Evolutionary conservation across 2,797 vertebrate species (phyloP).

Genomic region (Amazona finschi): DNA sequence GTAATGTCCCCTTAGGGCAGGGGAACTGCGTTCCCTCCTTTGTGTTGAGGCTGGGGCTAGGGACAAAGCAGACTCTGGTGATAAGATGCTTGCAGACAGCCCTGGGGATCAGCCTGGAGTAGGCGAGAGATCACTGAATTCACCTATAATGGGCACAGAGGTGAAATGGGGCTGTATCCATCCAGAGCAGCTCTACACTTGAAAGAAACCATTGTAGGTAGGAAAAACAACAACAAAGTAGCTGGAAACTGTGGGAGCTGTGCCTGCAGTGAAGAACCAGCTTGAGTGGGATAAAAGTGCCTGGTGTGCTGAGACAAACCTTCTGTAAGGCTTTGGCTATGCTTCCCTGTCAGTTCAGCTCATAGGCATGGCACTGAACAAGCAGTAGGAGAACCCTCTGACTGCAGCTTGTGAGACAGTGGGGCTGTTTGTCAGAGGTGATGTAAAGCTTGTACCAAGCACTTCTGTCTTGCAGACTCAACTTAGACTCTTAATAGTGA

Average conservation of each 20-base stretch:
- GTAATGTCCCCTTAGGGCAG: neutral
- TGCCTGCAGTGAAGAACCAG: neutral
- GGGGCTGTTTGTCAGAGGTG: neutral
- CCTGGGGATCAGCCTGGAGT: neutral
- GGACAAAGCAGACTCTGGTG: neutral
- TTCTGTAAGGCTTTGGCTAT: neutral
- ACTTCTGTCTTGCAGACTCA: neutral
- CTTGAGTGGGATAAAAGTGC: neutral
- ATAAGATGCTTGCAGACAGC: neutral
- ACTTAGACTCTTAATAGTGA: neutral
- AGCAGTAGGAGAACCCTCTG: neutral
- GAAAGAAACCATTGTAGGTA: neutral
- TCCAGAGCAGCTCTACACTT: neutral
- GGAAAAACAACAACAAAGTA: accelerated
- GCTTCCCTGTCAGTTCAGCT: neutral
- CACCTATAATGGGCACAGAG: neutral
- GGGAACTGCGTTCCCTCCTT: neutral
- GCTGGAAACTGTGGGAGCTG: neutral
- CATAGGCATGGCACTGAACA: neutral
- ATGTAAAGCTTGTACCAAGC: neutral
- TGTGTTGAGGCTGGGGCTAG: neutral
- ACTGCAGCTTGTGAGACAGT: neutral
- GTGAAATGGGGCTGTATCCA: neutral
- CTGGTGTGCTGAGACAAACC: neutral
- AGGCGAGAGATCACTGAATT: neutral